Evolutionary conservation across 2,888 invertebrate genomes (phyloP), one percentile per base, ranked within the genome.

Genomic region (Malthinus flaveolus): DNA sequence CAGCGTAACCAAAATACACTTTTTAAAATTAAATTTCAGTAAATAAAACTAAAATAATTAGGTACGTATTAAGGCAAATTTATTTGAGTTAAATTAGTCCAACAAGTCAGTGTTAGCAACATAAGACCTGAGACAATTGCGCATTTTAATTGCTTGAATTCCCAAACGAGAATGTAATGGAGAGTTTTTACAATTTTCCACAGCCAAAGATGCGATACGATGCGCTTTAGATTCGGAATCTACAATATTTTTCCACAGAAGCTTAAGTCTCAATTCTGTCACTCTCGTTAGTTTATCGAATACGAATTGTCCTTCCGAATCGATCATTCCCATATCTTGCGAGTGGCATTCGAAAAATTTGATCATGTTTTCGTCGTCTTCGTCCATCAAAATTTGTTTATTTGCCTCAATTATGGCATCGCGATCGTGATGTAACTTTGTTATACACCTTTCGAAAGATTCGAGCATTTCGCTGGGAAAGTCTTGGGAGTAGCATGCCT

Each of bases 121-220:
- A 15, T 13, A 7, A 13, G 11, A 33, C 34, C 13, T 34, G n/a
- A 48, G 11, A 10, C 48, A 48, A 10, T 48, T 48, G 10, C 33
- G 15, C 13, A 35, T 15, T 48, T 48, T 48, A 8, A 48, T 48
- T 11, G 48, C 48, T n/a, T 33, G 10, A 34, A 34, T 7, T 34
- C 48, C 48, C 8, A 9, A 12, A 34, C 9, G 7, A 7, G 33
- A 15, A 1, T 12, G 6, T 23, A 32, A 32, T 32, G 45, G 45
- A 11, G 23, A 23, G 13, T 11, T 7, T 23, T 35, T 48, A n/a
- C 48, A 48, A 5, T 34, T 7, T 15, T 48, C 48, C 7, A 48
- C 13, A 3, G 45, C 31, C 5, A 7, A 10, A 32, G 10, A 11
- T 45, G 32, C 32, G 3, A 45, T 32, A 32, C 6, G n/a, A 7